A percentile compares a stretch with the other conserved stretches of the same genome.
phyloP scores from a whole-genome alignment of 2,797 vertebrate genomes.

The Heteromormyrus szaboi region DNA sequence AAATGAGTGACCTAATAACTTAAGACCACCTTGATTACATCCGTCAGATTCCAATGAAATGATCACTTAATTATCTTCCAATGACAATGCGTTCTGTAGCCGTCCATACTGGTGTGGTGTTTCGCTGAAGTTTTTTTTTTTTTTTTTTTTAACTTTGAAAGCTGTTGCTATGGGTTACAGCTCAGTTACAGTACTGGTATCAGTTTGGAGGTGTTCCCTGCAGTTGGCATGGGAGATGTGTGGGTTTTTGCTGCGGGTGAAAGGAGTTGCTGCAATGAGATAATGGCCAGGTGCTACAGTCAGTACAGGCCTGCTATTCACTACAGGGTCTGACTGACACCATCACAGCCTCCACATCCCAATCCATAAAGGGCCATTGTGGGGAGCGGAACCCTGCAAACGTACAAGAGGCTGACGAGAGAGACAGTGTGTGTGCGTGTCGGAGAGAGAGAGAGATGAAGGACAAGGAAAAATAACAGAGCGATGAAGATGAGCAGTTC shows the following conservation, averaged over 20 bases:
- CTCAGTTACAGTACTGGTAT: background rate
- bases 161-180: conserved; percentile 24
- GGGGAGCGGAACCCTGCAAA: conserved; percentile 6
- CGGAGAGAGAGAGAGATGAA: background rate
- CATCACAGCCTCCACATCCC: background rate
- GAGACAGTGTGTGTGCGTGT: background rate
- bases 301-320: conserved; percentile 21
- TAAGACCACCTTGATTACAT: background rate
- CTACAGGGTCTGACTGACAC: conserved; percentile 10
- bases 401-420: background rate
- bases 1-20: background rate
- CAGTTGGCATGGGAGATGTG: conserved; percentile 19
- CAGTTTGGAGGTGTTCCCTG: background rate
- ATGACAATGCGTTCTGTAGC: background rate
- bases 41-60: background rate
- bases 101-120: background rate
- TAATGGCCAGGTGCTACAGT: conserved; percentile 19
- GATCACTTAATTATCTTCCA: background rate
- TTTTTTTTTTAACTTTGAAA: background rate
- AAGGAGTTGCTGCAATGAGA: conserved; percentile 6
- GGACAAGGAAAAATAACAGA: background rate
- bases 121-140: background rate
- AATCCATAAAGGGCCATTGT: conserved; percentile 27
- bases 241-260: conserved; percentile 19
- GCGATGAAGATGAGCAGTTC: background rate